Percentiles rank a stretch among this genome's conserved stretches.
These are phyloP conservation scores for Buphagus erythrorhynchus DNA, from an alignment of 2,797 vertebrate genomes.

Conservation along the genomic window DNA sequence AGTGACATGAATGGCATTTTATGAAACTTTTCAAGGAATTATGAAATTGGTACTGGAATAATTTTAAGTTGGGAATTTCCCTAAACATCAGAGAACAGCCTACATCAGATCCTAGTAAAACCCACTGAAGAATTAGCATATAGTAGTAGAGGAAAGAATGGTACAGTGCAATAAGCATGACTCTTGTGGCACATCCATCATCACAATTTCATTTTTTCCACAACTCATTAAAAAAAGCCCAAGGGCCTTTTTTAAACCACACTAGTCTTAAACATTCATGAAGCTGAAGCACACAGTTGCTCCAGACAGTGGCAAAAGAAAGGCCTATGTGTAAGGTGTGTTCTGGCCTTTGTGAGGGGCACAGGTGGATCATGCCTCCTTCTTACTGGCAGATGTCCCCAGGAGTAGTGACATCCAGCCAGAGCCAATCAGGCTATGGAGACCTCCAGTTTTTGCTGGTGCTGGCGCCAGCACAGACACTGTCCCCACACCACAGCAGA, in stretches of 20 bases:
- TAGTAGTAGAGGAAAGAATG: neutral
- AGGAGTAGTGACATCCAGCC: neutral
- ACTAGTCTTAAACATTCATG: neutral
- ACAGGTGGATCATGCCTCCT: neutral
- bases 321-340: neutral
- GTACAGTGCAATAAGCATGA: neutral
- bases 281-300: neutral
- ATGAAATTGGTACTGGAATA: slow-evolving; percentile 26
- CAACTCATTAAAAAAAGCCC: neutral
- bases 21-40: slow-evolving; percentile 44
- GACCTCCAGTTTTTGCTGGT: neutral
- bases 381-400: neutral
- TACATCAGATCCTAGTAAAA: slow-evolving; percentile 1
- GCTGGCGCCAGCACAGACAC: neutral
- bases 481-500: neutral
- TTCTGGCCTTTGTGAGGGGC: neutral
- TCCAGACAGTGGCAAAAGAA: neutral
- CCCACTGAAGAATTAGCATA: neutral
- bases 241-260: neutral
- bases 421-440: neutral
- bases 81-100: neutral
- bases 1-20: slow-evolving; percentile 31
- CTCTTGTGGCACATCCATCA: neutral
- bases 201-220: neutral
- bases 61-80: slow-evolving; percentile 65